These are phyloP conservation scores for Pelochelys cantorii DNA, from an alignment of 2,797 vertebrate species.

Conservation along the genomic window DNA sequence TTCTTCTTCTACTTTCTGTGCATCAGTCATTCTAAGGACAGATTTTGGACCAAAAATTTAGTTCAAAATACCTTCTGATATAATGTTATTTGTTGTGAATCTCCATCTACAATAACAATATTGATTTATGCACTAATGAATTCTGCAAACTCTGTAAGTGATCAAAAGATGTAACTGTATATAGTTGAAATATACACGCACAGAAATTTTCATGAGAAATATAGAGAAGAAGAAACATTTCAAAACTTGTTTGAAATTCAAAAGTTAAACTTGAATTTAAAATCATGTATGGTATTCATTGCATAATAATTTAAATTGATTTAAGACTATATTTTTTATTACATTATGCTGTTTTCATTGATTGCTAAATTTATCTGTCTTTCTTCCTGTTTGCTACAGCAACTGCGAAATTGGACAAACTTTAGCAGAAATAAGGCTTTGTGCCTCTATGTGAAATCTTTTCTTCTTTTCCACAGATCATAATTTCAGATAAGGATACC, in stretches of 20 bases:
- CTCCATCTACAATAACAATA: not conserved
- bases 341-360: not conserved
- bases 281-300: conserved; percentile 26
- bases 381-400: not conserved
- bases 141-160: conserved; percentile 14
- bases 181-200: not conserved
- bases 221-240: conserved; percentile 18
- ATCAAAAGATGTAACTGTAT: not conserved
- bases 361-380: not conserved
- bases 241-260: conserved; percentile 32
- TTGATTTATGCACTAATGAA: not conserved
- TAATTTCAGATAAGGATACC: not conserved
- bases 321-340: conserved; percentile 1
- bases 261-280: not conserved
- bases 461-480: not conserved
- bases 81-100: not conserved
- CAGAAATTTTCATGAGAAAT: not conserved
- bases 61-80: not conserved
- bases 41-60: not conserved
- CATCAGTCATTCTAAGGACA: not conserved
- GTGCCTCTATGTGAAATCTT: not conserved
- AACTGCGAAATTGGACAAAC: not conserved
- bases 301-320: conserved; percentile 5
- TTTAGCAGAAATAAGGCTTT: not conserved
- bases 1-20: not conserved